These are phyloP conservation scores for Cephus sareptanus DNA, from an alignment of 2,888 invertebrate species.

Conservation along the genomic window DNA sequence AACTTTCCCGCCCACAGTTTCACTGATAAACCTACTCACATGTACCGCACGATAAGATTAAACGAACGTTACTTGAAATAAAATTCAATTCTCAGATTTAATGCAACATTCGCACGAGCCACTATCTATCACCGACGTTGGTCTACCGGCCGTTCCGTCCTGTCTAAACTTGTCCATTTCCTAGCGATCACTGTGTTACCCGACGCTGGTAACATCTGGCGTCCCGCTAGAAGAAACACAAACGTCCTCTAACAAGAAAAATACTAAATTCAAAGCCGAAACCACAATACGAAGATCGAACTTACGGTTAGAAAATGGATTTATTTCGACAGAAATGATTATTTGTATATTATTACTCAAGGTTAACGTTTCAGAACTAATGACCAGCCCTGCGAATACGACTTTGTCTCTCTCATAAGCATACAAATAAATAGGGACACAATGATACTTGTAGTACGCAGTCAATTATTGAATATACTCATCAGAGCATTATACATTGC, in stretches of 20 bases:
- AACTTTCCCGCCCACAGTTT: not conserved
- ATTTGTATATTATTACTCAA: not conserved
- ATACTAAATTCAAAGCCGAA: not conserved
- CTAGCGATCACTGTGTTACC: not conserved
- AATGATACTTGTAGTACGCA: not conserved
- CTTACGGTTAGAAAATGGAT: not conserved
- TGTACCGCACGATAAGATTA: not conserved
- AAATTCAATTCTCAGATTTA: not conserved
- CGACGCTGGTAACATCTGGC: not conserved
- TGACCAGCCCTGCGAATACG: not conserved
- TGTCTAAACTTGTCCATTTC: not conserved
- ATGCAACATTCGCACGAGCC: not conserved
- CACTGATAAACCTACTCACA: not conserved
- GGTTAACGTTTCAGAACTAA: not conserved
- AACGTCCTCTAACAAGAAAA: not conserved
- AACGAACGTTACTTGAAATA: not conserved
- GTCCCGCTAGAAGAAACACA: not conserved
- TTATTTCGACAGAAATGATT: not conserved
- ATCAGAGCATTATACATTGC: not conserved
- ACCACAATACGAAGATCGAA: not conserved
- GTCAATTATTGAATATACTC: not conserved
- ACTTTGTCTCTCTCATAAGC: not conserved
- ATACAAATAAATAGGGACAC: no score
- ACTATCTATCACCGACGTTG: not conserved
- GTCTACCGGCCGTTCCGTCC: not conserved